Evolutionary conservation across 2,888 invertebrate species (phyloP), one percentile per base, ranked within the genome.

Genomic region (Pseudococcus jackbeardsleyi): DNA sequence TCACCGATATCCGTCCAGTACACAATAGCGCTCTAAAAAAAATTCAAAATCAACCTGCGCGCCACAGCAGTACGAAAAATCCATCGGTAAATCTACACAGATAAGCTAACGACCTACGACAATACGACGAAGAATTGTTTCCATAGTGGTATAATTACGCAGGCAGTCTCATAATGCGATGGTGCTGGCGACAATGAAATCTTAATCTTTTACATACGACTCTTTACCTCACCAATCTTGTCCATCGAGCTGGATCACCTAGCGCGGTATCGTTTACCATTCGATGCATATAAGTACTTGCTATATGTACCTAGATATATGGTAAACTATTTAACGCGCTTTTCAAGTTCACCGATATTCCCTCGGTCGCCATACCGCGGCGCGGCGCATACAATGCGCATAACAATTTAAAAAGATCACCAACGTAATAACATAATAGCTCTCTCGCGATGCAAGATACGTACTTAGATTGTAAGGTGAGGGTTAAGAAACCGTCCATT

Each of bases 401-500:
- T 22, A 64, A 77, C 33, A 12, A 39, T 77, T 33, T 39, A 77
- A 33, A 77, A 77, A 50, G 77, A 77, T 77, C 84, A 84, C 46
- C 84, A 84, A 50, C 50, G 39, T 86, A 86, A 86, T 86, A 86
- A 86, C 68, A 86, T 86, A 86, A 86, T 86, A 86, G 85, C 64
- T 46, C 64, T 46, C 64, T 46, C 26, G 26, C 64, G 72, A 59
- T 64, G 26, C 59, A 48, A 86, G 85, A 50, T 33, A 33, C 26
- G 26, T 85, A 86, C 86, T 46, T 64, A 59, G 85, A 59, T 85
- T 42, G 48, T 86, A 86, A 86, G 86, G 86, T 86, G 86, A 86
- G 86, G 86, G 86, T 86, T 86, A 86, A 86, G 86, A 86, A 86
- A 86, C 42, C 86, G 86, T 86, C 68, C 64, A 68, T 86, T 86